Conservation (phyloP, 2,113 vertebrate species). For the Aptenodytes forsteri region DNA sequence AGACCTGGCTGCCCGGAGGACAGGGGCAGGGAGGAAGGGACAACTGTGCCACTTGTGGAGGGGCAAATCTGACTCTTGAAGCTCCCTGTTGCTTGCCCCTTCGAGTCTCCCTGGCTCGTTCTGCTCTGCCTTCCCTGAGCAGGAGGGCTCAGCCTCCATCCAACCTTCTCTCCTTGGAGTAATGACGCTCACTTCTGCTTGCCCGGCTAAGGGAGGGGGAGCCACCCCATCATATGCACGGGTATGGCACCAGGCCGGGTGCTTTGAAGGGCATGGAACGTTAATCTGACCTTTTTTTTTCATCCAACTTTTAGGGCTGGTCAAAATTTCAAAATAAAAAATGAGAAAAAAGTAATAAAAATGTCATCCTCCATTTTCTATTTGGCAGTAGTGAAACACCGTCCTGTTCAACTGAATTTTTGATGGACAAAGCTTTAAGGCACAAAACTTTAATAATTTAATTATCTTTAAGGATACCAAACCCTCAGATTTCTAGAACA, state of each 20-base stretch:
- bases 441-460: not conserved
- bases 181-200: not conserved
- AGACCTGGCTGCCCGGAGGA: not conserved
- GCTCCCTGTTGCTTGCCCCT: not conserved
- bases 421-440: not conserved
- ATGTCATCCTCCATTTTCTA: not conserved
- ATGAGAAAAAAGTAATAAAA: not conserved
- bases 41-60: not conserved
- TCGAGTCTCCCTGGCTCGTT: fast-evolving
- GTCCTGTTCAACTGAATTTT: not conserved
- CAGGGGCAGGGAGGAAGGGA: not conserved
- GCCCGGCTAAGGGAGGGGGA: fast-evolving
- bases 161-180: not conserved
- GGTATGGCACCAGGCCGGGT: too few relatives aligned
- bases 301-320: not conserved
- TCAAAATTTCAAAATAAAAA: not conserved
- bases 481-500: not conserved
- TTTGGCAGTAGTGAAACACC: not conserved
- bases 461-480: not conserved
- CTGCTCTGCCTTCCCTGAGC: not conserved
- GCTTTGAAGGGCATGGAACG: not conserved
- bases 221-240: fast-evolving
- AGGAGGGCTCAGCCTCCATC: not conserved
- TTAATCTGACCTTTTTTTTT: not conserved
- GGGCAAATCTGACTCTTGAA: not conserved